Evolutionary conservation across 2,113 vertebrate genomes (phyloP).

Genomic region (Chionodraco myersi): DNA sequence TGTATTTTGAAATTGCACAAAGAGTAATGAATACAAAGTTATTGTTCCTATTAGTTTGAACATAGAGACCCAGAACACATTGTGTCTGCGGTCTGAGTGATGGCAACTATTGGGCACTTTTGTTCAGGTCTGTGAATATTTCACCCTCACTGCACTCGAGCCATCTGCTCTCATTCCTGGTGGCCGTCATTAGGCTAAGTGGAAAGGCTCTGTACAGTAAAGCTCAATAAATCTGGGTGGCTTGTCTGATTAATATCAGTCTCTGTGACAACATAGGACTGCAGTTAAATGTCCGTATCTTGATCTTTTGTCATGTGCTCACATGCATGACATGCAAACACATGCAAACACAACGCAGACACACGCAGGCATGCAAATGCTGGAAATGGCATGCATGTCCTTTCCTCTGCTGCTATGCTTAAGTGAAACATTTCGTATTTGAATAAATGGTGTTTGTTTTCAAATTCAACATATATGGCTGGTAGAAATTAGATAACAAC

Average conservation of each 20-base stretch:
- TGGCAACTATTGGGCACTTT: conserved; percentile 11
- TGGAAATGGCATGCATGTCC: conserved; percentile 14
- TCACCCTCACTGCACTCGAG: conserved; percentile 30
- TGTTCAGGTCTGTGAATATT: conserved; percentile 31
- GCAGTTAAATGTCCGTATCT: conserved; percentile 47
- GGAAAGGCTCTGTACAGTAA: conserved; percentile 55
- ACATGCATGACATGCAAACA: conserved; percentile 35
- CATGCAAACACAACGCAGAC: conserved; percentile 44
- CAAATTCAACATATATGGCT: neutral
- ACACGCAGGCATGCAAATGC: conserved; percentile 20
- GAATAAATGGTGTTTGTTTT: neutral
- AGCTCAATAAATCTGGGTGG: conserved; percentile 72
- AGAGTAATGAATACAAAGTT: neutral
- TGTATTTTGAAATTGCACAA: neutral
- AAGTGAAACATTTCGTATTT: conserved; percentile 5
- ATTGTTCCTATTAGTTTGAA: neutral
- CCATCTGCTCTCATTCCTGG: conserved; percentile 69
- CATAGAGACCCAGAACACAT: conserved; percentile 12
- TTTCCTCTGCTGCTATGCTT: conserved; percentile 15
- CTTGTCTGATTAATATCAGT: conserved; percentile 57
- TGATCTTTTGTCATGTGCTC: conserved; percentile 38
- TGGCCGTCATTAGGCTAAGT: conserved; percentile 77
- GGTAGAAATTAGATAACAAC: neutral
- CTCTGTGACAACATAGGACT: conserved; percentile 38
- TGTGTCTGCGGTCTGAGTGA: neutral